phyloP scores from a whole-genome alignment of 1,140 invertebrate species.

The Carposina sasakii region DNA sequence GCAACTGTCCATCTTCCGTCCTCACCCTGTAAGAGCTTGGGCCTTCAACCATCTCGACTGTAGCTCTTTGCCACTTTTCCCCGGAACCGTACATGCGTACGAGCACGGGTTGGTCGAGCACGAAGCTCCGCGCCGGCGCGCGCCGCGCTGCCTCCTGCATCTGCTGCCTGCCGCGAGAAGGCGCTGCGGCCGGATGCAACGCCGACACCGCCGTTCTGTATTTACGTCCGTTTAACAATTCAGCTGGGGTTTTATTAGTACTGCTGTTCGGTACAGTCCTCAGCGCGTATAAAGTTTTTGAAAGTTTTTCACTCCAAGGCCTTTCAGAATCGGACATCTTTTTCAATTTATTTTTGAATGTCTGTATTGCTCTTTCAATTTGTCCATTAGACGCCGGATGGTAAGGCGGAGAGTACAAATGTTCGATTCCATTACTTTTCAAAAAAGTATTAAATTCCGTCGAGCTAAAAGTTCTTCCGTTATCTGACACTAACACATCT shows the following conservation, averaged over 20 bases:
- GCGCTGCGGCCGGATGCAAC: neutral
- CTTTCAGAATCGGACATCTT: constrained; percentile 1
- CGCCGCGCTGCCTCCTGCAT: constrained; percentile 1
- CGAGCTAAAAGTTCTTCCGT: constrained; percentile 50
- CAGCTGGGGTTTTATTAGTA: constrained; percentile 23
- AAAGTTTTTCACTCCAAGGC: constrained; percentile 58
- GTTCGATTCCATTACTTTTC: constrained; percentile 34
- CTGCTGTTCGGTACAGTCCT: constrained; percentile 93
- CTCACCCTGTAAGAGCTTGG: constrained; percentile 10
- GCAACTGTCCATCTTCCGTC: constrained; percentile 16
- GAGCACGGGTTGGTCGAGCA: neutral
- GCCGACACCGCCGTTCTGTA: constrained; percentile 1
- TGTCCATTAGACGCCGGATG: constrained; percentile 40
- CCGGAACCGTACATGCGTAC: constrained; percentile 4
- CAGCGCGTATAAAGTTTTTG: constrained; percentile 86
- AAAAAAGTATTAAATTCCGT: constrained; percentile 44
- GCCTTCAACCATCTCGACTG: neutral
- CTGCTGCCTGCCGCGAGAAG: neutral
- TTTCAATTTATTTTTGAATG: constrained; percentile 25
- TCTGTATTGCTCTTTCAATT: constrained; percentile 33
- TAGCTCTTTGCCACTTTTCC: constrained; percentile 81
- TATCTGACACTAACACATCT: constrained; percentile 45
- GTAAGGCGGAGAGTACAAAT: constrained; percentile 33
- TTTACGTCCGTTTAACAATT: constrained; percentile 8
- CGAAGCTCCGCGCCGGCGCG: neutral